Conservation (phyloP, 2,113 vertebrate species). For the Rhagologus leucostigma region DNA sequence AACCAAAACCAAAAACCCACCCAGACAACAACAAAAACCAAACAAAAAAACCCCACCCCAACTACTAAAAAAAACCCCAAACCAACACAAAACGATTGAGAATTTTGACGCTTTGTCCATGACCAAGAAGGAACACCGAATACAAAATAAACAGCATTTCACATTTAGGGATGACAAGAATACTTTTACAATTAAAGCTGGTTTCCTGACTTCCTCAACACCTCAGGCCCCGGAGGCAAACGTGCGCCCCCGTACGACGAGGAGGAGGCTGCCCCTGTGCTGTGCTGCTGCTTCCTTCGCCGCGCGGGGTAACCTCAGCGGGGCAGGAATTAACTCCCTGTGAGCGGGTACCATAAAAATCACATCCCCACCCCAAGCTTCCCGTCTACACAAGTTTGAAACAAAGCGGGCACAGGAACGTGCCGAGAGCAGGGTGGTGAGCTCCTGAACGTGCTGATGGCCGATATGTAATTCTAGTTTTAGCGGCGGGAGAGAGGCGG, state of each 20-base stretch:
- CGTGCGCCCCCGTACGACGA: fast-evolving
- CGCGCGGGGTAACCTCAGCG: not conserved
- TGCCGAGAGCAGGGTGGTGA: fast-evolving
- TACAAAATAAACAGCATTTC: not conserved
- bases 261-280: not conserved
- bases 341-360: fast-evolving
- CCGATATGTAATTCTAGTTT: fast-evolving
- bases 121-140: not conserved
- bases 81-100: not conserved
- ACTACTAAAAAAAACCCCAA: not conserved
- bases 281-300: not conserved
- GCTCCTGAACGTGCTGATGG: fast-evolving
- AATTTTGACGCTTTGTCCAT: not conserved
- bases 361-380: fast-evolving
- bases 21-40: not conserved
- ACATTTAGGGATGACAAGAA: not conserved
- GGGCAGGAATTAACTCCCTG: fast-evolving
- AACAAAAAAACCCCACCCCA: not conserved
- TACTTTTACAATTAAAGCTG: not conserved
- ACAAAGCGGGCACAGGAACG: too few relatives aligned
- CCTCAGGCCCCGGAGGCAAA: not conserved
- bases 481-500: fast-evolving
- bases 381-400: fast-evolving
- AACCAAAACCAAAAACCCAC: not conserved
- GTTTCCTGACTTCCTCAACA: not conserved